Evolutionary conservation across 1,140 invertebrate species (phyloP).

Genomic region (Micrasema minimum): DNA sequence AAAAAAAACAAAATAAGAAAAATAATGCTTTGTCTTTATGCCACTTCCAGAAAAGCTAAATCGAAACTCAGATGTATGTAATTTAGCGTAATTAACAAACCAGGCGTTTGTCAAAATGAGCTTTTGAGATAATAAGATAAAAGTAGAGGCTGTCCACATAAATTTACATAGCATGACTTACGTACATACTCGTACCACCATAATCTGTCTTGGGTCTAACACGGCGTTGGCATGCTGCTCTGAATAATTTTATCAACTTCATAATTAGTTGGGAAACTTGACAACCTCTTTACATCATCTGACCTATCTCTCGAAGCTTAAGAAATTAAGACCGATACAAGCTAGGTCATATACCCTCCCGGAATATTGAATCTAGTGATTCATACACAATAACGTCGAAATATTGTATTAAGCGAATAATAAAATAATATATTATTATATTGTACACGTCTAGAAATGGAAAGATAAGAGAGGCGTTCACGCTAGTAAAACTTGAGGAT

Average conservation of each 20-base stretch:
- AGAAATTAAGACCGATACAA: conserved; percentile 19
- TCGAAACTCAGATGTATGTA: background rate
- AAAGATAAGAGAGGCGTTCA: too few species aligned
- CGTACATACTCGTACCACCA: background rate
- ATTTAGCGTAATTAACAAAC: background rate
- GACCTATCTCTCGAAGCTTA: background rate
- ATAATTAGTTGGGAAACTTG: conserved; percentile 36
- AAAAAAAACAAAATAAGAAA: conserved; percentile 8
- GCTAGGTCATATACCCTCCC: conserved; percentile 2
- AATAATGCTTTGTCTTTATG: conserved; percentile 5
- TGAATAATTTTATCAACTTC: conserved; percentile 32
- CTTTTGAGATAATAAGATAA: background rate
- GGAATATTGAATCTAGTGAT: too few species aligned
- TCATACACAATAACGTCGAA: too few species aligned
- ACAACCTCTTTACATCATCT: conserved; percentile 12
- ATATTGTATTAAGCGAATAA: too few species aligned
- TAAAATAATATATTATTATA: too few species aligned
- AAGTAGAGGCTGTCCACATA: background rate
- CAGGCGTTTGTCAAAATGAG: background rate
- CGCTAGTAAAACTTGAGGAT: too few species aligned
- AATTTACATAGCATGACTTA: background rate
- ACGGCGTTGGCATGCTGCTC: background rate
- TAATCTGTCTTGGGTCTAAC: background rate
- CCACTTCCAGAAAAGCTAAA: background rate
- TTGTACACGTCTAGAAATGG: too few species aligned